Evolutionary conservation across 2,113 vertebrate species (phyloP), one percentile per base, ranked within the genome.

Genomic region (Oryzias celebensis): DNA sequence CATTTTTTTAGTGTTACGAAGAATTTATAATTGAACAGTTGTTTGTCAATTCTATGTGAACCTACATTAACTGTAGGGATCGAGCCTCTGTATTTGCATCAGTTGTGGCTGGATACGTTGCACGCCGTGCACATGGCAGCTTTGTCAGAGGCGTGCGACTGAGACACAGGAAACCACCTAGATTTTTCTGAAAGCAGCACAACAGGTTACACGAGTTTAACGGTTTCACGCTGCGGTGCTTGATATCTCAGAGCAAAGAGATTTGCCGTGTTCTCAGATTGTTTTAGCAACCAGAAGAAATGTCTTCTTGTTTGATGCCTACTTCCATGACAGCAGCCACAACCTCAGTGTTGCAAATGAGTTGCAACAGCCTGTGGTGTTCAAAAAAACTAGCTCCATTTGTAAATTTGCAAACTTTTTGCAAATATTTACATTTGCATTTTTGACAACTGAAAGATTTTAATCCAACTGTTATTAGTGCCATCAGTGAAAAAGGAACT

Each of bases 81-180:
- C 10, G 1, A 12, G 36, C 36, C 1, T 36, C 12, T 50, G 13
- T 31, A 14, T 13, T n/a, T 28, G 46, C 36, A 50, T 14, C 8
- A 10, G 3, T 50, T 15, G 1, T 47, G 15, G 46, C 55, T 23
- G 46, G 13, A 47, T 48, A 60, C 13, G 67, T 73, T 64, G 14
- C 65, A 67, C 65, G 41, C 70, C 20, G 58, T 20, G 68, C 54
- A 45, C 7, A 17, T 14, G 43, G 48, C 36, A 46, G 13, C 2
- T 1, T 26, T 62, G 46, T 69, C 23, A 28, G 23, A 31, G 3
- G 20, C 10, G 18, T 59, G 56, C 65, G 43, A 65, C 41, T 44
- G 44, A 56, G 70, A 60, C 50, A 55, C 81, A 83, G 77, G 87
- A 87, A 88, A 84, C 60, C 75, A 81, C 78, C 83, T 56, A 47